phyloP scores from a whole-genome alignment of 2,888 invertebrate species.

The Elmis aenea region DNA sequence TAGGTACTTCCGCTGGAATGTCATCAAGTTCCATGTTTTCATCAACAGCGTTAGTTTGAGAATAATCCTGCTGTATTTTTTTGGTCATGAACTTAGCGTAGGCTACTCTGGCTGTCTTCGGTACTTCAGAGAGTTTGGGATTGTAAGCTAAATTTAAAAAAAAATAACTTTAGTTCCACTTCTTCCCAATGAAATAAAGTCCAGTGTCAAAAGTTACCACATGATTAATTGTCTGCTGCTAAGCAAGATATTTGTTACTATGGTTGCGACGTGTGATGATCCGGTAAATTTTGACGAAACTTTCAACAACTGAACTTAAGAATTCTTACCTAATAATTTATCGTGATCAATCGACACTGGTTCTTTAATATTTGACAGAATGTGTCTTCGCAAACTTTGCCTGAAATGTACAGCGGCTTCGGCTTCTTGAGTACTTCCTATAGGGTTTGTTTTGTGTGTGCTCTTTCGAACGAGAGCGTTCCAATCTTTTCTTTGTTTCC shows the following conservation, averaged over 20 bases:
- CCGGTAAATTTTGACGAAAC: no score
- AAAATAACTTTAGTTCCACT: conserved; percentile 19
- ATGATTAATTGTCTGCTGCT: no score
- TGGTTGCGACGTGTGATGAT: no score
- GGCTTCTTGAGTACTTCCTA: conserved; percentile 70
- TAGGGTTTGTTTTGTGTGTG: conserved; percentile 66
- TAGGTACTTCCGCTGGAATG: no score
- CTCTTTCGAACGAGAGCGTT: conserved; percentile 74
- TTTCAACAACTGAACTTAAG: no score
- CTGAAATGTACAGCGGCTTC: conserved; percentile 57
- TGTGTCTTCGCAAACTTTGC: conserved; percentile 67
- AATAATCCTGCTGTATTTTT: no score
- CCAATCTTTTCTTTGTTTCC: conserved; percentile 65
- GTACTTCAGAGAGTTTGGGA: conserved; percentile 70
- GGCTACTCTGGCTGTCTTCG: conserved; percentile 74
- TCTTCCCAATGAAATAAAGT: conserved; percentile 1
- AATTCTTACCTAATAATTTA: no score
- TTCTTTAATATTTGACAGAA: no score
- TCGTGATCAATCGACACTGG: no score
- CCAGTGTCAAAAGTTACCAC: conserved; percentile 37
- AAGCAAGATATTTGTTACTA: no score
- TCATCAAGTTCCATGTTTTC: no score
- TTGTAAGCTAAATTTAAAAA: conserved; percentile 83
- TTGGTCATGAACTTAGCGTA: conserved; percentile 84
- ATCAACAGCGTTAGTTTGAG: no score